Conservation (phyloP, 1,140 invertebrate species). For the Temnothorax longispinosus region DNA sequence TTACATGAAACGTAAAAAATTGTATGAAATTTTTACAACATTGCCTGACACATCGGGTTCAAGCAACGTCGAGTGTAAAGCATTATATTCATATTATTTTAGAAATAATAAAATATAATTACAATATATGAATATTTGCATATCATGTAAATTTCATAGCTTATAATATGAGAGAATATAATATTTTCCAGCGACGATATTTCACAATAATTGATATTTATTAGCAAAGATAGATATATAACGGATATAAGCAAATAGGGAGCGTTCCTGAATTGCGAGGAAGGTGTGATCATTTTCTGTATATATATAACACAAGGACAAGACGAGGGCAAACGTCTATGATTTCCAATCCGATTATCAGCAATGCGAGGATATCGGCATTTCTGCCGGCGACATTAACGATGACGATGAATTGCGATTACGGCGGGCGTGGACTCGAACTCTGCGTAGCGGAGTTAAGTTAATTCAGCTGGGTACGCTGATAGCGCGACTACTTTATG, state of each 20-base stretch:
- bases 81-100: not conserved
- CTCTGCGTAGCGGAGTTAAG: slow-evolving; percentile 40
- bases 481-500: slow-evolving; percentile 47
- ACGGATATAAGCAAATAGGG: not conserved
- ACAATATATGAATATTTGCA: not conserved
- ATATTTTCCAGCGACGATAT: not conserved
- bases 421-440: slow-evolving; percentile 7
- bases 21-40: not conserved
- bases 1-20: not conserved
- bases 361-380: not conserved
- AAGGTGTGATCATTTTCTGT: not conserved
- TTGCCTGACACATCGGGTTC: not conserved
- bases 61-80: not conserved
- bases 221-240: not conserved
- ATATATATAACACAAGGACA: not conserved
- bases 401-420: slow-evolving; percentile 33
- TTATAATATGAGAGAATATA: not conserved
- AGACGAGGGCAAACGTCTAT: not conserved
- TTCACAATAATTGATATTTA: not conserved
- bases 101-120: slow-evolving; percentile 4
- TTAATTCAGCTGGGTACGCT: slow-evolving; percentile 21
- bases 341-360: not conserved
- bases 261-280: not conserved
- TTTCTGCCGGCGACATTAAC: slow-evolving; percentile 10
- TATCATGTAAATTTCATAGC: not conserved